Conservation (phyloP, 2,888 invertebrate genomes). For the Xanthia togata region DNA sequence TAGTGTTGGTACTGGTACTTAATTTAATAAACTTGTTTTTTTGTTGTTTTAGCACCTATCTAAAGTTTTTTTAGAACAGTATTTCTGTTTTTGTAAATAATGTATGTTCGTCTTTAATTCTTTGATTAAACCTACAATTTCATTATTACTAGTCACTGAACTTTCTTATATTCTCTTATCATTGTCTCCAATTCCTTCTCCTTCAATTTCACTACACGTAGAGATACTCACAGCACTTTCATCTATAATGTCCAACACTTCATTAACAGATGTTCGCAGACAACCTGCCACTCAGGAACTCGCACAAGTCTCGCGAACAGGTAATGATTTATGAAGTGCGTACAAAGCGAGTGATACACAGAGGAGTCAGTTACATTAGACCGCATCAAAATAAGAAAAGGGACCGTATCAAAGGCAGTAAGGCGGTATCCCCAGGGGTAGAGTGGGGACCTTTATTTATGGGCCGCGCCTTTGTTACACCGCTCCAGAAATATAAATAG, state of each 20-base stretch:
- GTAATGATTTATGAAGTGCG: conserved; percentile 88
- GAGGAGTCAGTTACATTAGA: conserved; percentile 83
- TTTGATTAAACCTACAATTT: neutral
- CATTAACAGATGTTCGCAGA: conserved; percentile 30
- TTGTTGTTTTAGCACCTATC: conserved; percentile 16
- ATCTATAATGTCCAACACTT: conserved; percentile 2
- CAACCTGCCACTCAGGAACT: conserved; percentile 59
- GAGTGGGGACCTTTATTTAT: conserved; percentile 86
- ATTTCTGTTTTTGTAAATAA: neutral
- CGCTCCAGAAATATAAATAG: conserved; percentile 89
- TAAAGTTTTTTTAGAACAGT: neutral
- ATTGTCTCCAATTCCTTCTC: no score
- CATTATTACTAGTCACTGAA: neutral
- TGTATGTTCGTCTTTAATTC: neutral
- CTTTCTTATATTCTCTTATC: neutral
- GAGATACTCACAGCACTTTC: neutral
- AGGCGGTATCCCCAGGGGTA: conserved; percentile 84
- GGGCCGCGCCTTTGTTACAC: conserved; percentile 86
- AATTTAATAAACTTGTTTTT: conserved; percentile 49
- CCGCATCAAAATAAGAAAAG: conserved; percentile 89
- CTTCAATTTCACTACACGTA: neutral
- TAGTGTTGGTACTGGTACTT: conserved; percentile 29
- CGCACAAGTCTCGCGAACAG: conserved; percentile 71
- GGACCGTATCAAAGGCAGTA: conserved; percentile 89
- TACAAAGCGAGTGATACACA: conserved; percentile 83